Evolutionary conservation across 2,888 invertebrate species (phyloP), one percentile per base, ranked within the genome.

Genomic region (Alentia gelatinosa): DNA sequence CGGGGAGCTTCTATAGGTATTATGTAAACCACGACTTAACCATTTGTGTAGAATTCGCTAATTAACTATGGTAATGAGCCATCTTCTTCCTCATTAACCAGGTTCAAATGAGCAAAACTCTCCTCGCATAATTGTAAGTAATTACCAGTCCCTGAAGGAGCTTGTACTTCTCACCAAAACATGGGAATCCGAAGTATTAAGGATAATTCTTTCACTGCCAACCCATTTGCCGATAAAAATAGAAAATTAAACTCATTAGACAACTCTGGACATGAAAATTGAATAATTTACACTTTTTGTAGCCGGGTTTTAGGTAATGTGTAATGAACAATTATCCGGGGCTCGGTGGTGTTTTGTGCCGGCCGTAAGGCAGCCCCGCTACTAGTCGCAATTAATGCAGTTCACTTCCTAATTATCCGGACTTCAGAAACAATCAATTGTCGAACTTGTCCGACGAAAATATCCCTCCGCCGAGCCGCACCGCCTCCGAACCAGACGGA

Each of bases 181-280:
- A 68, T 19, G 68, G 0, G 30, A 68, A 68, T 68, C 68, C 30
- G 68, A 9, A n/a, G 68, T 30, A 68, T 68, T 4, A 68, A 30
- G 68, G 68, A 68, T 68, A 68, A 79, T 79, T 79, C 79, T 79
- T 79, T 79, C 79, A 39, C 39, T 39, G 37, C 23, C 37, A 1
- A 23, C 1, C 79, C 79, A 37, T 37, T 79, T 79, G 79, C 37
- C 37, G 79, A 39, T n/a, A 79, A 79, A 79, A 79, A 79, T 79
- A 39, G 37, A 39, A 39, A 79, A 79, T 79, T 79, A 79, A 79
- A n/a, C 79, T 79, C 79, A 79, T 79, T 79, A 79, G 79, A 79
- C 79, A 79, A 39, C 79, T 79, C 79, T 79, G 79, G 79, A 79
- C 79, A 79, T 79, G 79, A 79, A 79, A 79, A 79, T 79, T 79